Evolutionary conservation across 2,888 invertebrate species (phyloP).

Genomic region (Tenthredo distinguenda): DNA sequence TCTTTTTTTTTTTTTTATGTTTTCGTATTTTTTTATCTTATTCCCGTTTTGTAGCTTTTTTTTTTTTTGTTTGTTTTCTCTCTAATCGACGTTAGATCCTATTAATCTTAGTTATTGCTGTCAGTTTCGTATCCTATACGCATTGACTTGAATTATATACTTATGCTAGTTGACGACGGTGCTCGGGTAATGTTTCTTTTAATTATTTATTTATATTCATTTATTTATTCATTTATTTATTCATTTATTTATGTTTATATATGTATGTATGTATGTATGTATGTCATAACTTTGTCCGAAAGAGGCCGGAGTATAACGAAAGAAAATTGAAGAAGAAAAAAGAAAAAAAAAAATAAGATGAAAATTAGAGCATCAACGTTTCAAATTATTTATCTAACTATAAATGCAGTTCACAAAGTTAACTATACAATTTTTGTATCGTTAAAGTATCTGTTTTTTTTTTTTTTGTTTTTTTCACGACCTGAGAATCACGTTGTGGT

Average conservation of each 20-base stretch:
- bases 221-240: neutral
- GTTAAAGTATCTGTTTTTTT: too few relatives aligned
- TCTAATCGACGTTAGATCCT: slow-evolving; percentile 32
- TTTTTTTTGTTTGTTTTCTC: neutral
- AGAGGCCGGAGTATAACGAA: neutral
- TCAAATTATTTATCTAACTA: neutral
- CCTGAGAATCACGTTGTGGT: neutral
- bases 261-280: neutral
- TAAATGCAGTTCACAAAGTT: too few relatives aligned
- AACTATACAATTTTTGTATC: too few relatives aligned
- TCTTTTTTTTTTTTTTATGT: neutral
- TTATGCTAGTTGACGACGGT: slow-evolving; percentile 30
- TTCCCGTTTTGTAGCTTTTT: neutral
- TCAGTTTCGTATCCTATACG: slow-evolving; percentile 8
- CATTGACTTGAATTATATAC: slow-evolving; percentile 14
- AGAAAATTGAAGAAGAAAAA: neutral
- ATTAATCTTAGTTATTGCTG: slow-evolving; percentile 49
- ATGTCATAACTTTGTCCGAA: neutral
- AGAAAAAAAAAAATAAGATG: neutral
- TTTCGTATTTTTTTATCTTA: neutral
- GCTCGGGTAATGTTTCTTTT: neutral
- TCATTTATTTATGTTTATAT: neutral
- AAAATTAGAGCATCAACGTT: neutral
- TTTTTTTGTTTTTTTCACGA: neutral
- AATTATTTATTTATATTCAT: neutral